phyloP scores from a whole-genome alignment of 2,797 vertebrate genomes.

The Gymnothorax javanicus region DNA sequence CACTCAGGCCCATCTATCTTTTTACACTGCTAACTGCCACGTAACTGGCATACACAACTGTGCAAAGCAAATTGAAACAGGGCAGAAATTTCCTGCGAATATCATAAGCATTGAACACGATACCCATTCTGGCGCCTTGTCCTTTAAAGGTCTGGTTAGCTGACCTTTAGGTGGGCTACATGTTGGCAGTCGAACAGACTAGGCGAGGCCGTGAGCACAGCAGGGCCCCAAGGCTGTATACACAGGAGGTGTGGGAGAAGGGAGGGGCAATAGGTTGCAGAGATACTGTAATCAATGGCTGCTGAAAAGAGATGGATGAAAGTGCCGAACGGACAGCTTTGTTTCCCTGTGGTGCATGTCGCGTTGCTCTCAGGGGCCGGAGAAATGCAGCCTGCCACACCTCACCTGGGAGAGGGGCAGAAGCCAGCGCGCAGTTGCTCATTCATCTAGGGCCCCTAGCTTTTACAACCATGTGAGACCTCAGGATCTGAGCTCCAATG shows the following conservation, averaged over 20 bases:
- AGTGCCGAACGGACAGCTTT: background rate
- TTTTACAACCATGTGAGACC: background rate
- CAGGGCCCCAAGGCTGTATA: background rate
- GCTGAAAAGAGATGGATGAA: constrained; percentile 20
- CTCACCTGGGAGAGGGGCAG: background rate
- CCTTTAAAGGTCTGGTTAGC: background rate
- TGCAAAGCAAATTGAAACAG: background rate
- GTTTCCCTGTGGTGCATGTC: background rate
- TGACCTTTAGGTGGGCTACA: background rate
- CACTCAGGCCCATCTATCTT: background rate
- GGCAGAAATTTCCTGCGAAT: background rate
- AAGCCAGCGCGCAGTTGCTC: background rate
- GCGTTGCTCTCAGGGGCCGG: background rate
- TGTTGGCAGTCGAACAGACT: background rate
- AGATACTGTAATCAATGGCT: constrained; percentile 18
- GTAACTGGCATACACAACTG: too few relatives aligned
- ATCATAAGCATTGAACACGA: background rate
- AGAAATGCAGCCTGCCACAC: background rate
- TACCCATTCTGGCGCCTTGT: background rate
- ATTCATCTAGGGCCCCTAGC: background rate
- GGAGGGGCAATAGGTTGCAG: background rate
- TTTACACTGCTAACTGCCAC: background rate
- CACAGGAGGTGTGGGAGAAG: background rate
- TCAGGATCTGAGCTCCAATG: background rate
- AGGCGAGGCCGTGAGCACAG: background rate